Evolutionary conservation across 2,797 vertebrate genomes (phyloP).

Genomic region (Acestrorhynchus altus): DNA sequence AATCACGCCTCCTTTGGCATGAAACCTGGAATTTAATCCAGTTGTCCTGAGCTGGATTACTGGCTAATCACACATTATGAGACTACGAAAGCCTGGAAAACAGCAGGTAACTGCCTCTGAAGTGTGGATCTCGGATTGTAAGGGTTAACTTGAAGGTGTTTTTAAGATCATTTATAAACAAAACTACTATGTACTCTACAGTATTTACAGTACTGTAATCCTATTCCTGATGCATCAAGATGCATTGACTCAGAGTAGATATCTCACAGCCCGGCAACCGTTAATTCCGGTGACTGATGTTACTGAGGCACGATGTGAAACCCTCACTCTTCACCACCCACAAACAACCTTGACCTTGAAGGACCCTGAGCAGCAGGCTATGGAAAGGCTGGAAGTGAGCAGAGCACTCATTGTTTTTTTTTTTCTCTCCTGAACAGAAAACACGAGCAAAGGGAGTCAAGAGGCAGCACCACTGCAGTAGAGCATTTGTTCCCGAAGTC

Average conservation of each 20-base stretch:
- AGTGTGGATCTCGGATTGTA: no score
- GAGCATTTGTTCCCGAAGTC: background rate
- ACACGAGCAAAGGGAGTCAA: background rate
- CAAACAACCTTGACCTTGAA: constrained; percentile 29
- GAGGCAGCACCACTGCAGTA: background rate
- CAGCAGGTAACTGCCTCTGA: no score
- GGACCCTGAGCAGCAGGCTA: background rate
- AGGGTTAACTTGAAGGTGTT: background rate
- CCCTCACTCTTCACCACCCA: constrained; percentile 28
- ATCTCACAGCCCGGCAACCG: background rate
- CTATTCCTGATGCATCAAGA: background rate
- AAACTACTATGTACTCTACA: no score
- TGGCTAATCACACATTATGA: no score
- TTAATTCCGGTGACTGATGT: background rate
- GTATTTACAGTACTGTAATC: background rate
- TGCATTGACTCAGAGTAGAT: background rate
- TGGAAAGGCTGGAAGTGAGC: background rate
- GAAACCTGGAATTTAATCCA: no score
- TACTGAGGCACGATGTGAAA: constrained; percentile 23
- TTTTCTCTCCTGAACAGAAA: background rate
- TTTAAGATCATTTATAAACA: background rate
- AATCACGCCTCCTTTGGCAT: no score
- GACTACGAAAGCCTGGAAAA: no score
- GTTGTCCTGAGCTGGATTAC: no score
- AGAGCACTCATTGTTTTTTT: background rate